These are phyloP conservation scores for Pachyramphus minor DNA, from an alignment of 2,113 vertebrate species.

Conservation along the genomic window DNA sequence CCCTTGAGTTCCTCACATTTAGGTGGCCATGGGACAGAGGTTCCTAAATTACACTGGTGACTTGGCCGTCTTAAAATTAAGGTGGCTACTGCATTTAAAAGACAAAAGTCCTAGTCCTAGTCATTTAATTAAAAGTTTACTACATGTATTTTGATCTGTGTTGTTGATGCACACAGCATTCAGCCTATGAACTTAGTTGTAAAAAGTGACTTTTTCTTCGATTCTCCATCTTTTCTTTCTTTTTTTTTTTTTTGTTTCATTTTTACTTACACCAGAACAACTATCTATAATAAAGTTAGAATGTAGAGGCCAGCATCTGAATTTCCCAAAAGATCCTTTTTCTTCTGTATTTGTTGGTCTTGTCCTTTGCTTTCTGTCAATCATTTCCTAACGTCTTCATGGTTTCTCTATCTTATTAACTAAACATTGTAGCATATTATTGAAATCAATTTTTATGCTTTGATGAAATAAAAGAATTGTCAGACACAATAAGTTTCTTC, in stretches of 20 bases:
- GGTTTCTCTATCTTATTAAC: not conserved
- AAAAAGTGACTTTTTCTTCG: not conserved
- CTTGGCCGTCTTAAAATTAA: not conserved
- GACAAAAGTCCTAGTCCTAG: not conserved
- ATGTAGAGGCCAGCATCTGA: not conserved
- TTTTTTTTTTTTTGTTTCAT: not conserved
- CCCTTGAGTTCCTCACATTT: not conserved
- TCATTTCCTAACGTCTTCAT: not conserved
- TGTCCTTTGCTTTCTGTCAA: not conserved
- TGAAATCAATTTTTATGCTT: not conserved
- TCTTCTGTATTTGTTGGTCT: not conserved
- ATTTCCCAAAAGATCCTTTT: not conserved
- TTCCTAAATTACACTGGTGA: not conserved
- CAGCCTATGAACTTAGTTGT: rapidly evolving
- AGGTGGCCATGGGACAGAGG: not conserved
- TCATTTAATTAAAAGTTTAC: not conserved
- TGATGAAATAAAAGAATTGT: not conserved
- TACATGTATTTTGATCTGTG: not conserved
- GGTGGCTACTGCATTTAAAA: not conserved
- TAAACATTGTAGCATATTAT: not conserved
- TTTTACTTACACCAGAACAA: not conserved
- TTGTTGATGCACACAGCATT: not conserved
- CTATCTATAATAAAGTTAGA: not conserved
- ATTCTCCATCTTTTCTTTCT: rapidly evolving
- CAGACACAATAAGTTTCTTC: not conserved